Conservation (phyloP, 2,888 invertebrate genomes). For the Caenorhabditis sulstoni region DNA sequence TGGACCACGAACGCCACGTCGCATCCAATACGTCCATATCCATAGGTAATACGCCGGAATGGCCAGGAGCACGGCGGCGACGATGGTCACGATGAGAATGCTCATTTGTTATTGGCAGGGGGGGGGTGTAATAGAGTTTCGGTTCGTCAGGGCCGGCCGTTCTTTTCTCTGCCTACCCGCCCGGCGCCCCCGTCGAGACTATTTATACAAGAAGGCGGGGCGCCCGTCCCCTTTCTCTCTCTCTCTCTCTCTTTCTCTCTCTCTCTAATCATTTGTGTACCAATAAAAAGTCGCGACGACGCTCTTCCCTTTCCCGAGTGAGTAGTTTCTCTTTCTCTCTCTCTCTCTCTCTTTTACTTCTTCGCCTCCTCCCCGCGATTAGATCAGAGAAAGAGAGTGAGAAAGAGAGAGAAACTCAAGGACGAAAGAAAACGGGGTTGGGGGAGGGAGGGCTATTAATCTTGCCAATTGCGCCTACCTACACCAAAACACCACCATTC, state of each 20-base stretch:
- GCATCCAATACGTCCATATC: conserved; percentile 49
- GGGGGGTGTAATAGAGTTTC: too few species aligned
- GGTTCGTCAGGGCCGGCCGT: too few species aligned
- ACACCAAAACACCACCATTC: too few species aligned
- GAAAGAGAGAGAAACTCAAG: too few species aligned
- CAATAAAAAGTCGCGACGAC: conserved; percentile 40
- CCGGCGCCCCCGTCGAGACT: background rate
- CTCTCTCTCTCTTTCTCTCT: conserved; percentile 5
- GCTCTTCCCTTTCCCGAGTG: too few species aligned
- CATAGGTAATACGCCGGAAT: conserved; percentile 20
- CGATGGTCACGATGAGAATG: background rate
- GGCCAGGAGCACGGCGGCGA: background rate
- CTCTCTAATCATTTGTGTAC: conserved; percentile 12
- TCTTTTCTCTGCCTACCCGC: too few species aligned
- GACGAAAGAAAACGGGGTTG: too few species aligned
- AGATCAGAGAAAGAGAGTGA: background rate
- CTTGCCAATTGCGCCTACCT: too few species aligned
- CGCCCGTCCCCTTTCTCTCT: conserved; percentile 1
- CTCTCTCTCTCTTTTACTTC: background rate
- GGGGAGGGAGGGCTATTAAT: too few species aligned
- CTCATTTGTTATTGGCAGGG: conserved; percentile 4
- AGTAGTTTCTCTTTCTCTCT: background rate
- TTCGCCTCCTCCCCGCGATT: background rate
- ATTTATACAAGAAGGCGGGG: conserved; percentile 27
- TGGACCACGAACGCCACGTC: conserved; percentile 29